Evolutionary conservation across 2,888 invertebrate species (phyloP).

Genomic region (Elmis aenea): DNA sequence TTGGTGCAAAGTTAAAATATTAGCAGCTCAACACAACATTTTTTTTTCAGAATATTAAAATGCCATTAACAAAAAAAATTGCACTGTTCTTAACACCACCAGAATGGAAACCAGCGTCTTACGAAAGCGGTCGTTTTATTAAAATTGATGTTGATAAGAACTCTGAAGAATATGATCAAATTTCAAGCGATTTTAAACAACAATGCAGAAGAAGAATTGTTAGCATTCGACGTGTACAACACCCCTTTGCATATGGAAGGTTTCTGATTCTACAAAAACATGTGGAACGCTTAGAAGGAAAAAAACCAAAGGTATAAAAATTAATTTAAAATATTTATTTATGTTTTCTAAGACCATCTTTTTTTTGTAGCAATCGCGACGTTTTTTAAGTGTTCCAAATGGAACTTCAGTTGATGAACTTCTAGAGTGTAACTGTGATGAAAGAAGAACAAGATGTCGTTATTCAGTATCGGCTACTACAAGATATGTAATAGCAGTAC

Average conservation of each 20-base stretch:
- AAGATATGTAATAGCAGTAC: background rate
- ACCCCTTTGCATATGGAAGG: conserved; percentile 17
- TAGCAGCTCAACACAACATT: no score
- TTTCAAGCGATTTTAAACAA: background rate
- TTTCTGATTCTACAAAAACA: conserved; percentile 9
- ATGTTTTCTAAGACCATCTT: no score
- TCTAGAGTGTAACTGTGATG: conserved; percentile 2
- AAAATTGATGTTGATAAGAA: background rate
- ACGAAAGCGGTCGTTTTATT: background rate
- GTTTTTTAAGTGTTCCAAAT: no score
- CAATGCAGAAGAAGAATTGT: no score
- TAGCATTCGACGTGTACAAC: conserved; percentile 16
- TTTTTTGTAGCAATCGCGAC: no score
- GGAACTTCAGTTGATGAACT: conserved; percentile 3
- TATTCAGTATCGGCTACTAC: background rate
- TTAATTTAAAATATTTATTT: no score
- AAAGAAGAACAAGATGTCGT: background rate
- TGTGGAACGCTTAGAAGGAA: background rate
- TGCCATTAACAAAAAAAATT: conserved; percentile 1
- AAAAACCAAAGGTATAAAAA: no score
- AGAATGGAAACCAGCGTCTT: conserved; percentile 6
- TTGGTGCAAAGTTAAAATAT: no score
- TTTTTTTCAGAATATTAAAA: no score
- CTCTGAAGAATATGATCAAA: background rate
- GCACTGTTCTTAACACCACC: background rate